Conservation (phyloP, 2,113 vertebrate genomes). For the Elachura formosa region DNA sequence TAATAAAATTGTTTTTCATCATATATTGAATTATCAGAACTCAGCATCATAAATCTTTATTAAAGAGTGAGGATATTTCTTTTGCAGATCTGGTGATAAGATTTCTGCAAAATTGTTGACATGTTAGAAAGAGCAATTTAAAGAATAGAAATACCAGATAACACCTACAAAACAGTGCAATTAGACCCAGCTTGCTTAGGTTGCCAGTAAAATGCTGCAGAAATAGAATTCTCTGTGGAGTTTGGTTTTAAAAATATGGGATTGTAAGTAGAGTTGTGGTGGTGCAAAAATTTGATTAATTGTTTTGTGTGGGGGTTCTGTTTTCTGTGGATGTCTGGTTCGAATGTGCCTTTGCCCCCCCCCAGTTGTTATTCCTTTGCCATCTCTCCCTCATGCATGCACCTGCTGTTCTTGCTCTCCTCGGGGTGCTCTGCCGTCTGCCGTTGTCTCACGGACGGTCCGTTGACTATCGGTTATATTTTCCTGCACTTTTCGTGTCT, state of each 20-base stretch:
- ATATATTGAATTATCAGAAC: not conserved
- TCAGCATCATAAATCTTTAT: not conserved
- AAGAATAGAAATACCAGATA: not conserved
- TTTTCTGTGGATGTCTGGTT: no score
- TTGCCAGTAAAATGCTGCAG: not conserved
- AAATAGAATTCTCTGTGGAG: not conserved
- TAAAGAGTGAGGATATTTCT: not conserved
- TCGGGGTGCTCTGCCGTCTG: no score
- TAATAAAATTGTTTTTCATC: not conserved
- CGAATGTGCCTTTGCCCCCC: no score
- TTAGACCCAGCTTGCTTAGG: not conserved
- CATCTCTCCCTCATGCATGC: no score
- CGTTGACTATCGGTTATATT: no score
- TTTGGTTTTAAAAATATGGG: not conserved
- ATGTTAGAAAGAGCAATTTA: not conserved
- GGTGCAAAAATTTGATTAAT: no score
- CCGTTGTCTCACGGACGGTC: no score
- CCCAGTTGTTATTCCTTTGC: no score
- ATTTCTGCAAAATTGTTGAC: not conserved
- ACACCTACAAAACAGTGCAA: not conserved
- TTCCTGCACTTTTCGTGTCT: no score
- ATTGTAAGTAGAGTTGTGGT: not conserved
- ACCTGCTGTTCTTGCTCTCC: no score
- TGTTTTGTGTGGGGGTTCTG: no score
- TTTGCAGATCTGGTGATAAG: not conserved